A percentile compares a stretch with the other conserved stretches of the same genome.
phyloP scores from a whole-genome alignment of 2,888 invertebrate species.

The Morinoia aosen region DNA sequence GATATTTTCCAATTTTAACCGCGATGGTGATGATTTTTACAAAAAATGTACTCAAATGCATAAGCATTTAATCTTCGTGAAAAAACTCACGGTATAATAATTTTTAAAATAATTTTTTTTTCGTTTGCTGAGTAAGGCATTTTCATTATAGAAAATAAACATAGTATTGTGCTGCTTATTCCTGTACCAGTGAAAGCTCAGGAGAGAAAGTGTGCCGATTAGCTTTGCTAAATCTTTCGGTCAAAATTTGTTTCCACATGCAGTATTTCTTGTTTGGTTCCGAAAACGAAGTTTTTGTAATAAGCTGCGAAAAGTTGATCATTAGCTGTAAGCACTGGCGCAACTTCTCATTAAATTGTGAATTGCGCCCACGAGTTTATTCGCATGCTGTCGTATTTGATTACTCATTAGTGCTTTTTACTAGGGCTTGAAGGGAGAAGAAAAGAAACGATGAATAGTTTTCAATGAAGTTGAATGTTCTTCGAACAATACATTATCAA shows the following conservation, averaged over 20 bases:
- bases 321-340: not conserved
- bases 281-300: not conserved
- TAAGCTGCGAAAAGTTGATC: not conserved
- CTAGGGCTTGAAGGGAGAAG: not conserved
- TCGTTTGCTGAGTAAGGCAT: too few species aligned
- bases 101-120: too few species aligned
- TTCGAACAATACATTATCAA: not conserved
- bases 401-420: constrained; percentile 1
- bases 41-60: too few species aligned
- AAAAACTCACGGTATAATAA: too few species aligned
- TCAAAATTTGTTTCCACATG: not conserved
- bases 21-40: too few species aligned
- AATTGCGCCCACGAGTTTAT: not conserved
- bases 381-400: not conserved
- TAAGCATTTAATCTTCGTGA: too few species aligned
- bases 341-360: not conserved
- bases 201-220: too few species aligned
- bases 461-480: not conserved
- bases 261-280: not conserved
- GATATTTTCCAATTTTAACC: too few species aligned
- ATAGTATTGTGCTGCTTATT: too few species aligned
- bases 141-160: too few species aligned
- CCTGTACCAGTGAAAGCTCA: too few species aligned
- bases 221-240: too few species aligned
- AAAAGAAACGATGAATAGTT: not conserved